These are phyloP conservation scores for Uromys caudimaculatus DNA, from an alignment of 2,797 vertebrate genomes.

Conservation along the genomic window DNA sequence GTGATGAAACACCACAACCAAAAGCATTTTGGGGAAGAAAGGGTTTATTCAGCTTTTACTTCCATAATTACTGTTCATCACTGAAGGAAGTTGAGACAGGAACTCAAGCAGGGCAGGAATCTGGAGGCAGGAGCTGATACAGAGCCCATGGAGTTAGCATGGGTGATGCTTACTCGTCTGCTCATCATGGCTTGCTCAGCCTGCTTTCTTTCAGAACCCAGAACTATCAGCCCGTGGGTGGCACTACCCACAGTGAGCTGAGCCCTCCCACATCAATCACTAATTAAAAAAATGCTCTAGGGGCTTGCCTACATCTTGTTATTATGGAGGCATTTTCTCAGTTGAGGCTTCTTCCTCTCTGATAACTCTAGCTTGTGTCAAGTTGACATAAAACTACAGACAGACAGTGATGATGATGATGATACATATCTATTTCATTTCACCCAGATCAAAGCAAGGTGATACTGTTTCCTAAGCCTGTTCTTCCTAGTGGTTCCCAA, in stretches of 20 bases:
- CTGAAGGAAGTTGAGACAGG: not conserved
- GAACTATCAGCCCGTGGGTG: not conserved
- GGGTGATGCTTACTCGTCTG: not conserved
- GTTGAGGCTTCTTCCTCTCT: not conserved
- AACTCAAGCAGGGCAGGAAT: not conserved
- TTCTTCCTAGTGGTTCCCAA: not conserved
- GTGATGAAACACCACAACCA: not conserved
- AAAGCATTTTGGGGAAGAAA: not conserved
- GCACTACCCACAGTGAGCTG: not conserved
- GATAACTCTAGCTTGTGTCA: not conserved
- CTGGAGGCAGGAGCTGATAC: not conserved
- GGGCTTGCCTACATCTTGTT: not conserved
- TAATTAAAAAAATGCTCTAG: not conserved
- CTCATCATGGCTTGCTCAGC: not conserved
- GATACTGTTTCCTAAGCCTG: conserved; percentile 38
- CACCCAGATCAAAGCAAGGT: not conserved
- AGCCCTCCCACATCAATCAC: not conserved
- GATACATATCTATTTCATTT: conserved; percentile 35
- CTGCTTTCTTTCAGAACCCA: not conserved
- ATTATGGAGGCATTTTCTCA: not conserved
- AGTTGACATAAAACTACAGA: not conserved
- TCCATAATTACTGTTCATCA: not conserved
- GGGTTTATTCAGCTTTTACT: not conserved
- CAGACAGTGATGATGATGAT: not conserved
- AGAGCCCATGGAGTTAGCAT: not conserved